phyloP scores from a whole-genome alignment of 2,113 vertebrate species.

The Taurulus bubalis region DNA sequence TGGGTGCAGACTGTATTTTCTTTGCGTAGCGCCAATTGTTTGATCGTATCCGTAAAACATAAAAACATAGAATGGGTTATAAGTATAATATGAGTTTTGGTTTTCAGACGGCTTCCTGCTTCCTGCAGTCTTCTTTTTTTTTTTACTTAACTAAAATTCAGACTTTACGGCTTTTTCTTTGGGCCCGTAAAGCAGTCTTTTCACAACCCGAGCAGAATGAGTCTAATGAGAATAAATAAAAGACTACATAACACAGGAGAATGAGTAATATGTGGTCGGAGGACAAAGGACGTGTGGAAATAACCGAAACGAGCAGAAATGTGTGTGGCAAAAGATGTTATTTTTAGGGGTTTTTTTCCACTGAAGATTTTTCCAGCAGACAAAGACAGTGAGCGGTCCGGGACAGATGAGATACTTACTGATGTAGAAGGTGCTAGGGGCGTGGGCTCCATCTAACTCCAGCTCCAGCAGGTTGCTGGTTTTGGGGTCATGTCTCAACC shows the following conservation, averaged over 20 bases:
- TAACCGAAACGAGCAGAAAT: neutral
- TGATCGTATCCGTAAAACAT: neutral
- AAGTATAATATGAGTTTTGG: neutral
- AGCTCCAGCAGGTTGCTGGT: conserved; percentile 90
- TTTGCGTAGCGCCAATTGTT: neutral
- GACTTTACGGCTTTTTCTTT: neutral
- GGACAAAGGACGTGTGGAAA: conserved; percentile 12
- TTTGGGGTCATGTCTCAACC: conserved; percentile 93
- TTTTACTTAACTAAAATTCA: neutral
- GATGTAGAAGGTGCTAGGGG: conserved; percentile 94
- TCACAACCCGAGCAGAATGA: neutral
- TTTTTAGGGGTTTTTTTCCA: neutral
- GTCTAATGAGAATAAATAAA: neutral
- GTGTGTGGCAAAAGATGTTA: neutral
- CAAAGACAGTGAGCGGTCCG: neutral
- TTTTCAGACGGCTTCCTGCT: neutral
- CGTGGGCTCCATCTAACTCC: conserved; percentile 82
- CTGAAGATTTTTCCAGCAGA: neutral
- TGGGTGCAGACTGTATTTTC: neutral
- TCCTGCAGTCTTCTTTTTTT: neutral
- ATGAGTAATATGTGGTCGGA: neutral
- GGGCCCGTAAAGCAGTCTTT: neutral
- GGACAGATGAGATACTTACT: conserved; percentile 82
- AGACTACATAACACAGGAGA: neutral
- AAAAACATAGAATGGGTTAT: neutral